Evolutionary conservation across 2,113 vertebrate species (phyloP), one percentile per base, ranked within the genome.

Genomic region (Psittacula cyanocephala): DNA sequence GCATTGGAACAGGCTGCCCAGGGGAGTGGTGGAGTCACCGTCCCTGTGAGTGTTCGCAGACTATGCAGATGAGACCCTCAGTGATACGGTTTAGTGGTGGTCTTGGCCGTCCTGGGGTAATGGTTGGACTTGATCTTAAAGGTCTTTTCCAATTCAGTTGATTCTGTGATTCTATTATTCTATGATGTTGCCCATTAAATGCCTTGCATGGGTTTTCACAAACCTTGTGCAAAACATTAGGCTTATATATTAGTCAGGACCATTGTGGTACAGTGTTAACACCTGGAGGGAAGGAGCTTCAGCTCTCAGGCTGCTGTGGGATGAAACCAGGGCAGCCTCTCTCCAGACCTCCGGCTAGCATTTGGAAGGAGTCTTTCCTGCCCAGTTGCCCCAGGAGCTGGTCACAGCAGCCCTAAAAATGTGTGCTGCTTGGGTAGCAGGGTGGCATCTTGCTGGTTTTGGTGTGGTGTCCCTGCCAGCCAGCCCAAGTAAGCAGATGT

Each of bases 191-290:
- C 57, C 81, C 25, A 4, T 68, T 52, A 87, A 93, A 77, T 83
- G 44, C 70, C 44, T 33, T 31, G 23, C 1, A 5, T 49, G 19
- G 41, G 46, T 68, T 78, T 57, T 89, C n/a, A 69, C 44, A 59
- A 89, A 79, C 81, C 50, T 29, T 60, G 14, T 50, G 65, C 57
- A 29, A 64, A 92, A 44, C 43, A 39, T 50, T 20, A 52, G 43
- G 82, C 18, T 96, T 96, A 67, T 22, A 43, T 67, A 81, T 93
- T 93, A 93, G 55, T 69, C 72, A 92, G 89, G 59, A 91, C 50
- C 16, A 14, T 2, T 33, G 44, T 68, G 35, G 39, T 67, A n/a
- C 33, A 27, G 28, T 31, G 55, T 77, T 94, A 83, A 93, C n/a
- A 39, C 59, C 23, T 68, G 23, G n/a, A 81, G 57, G 33, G 22